These are phyloP conservation scores for Koerneria pararmatus DNA, from an alignment of 2,888 invertebrate genomes.

Conservation along the genomic window DNA sequence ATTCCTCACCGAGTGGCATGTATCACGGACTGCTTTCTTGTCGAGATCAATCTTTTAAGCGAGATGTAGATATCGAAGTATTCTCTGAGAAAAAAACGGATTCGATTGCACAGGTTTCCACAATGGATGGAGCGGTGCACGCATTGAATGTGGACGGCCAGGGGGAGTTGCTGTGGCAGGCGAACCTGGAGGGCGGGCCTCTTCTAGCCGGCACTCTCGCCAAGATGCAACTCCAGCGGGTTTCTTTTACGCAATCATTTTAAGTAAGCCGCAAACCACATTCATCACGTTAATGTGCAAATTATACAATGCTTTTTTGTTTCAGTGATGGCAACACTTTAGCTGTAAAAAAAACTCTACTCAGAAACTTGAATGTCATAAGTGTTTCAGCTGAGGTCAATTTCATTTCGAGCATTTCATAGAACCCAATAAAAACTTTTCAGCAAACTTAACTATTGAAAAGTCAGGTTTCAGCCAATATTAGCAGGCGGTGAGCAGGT, in stretches of 20 bases:
- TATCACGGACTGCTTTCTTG: too few relatives aligned
- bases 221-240: slow-evolving; percentile 26
- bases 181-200: slow-evolving; percentile 27
- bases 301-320: too few relatives aligned
- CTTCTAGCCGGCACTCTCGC: slow-evolving; percentile 33
- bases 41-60: too few relatives aligned
- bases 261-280: neutral
- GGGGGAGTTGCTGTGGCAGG: slow-evolving; percentile 31
- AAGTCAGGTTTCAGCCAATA: slow-evolving; percentile 23
- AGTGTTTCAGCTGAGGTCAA: too few relatives aligned
- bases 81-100: too few relatives aligned
- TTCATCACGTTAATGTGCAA: neutral
- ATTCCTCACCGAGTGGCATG: too few relatives aligned
- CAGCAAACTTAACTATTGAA: neutral
- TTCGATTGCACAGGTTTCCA: too few relatives aligned
- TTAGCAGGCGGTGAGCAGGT: slow-evolving; percentile 25
- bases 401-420: neutral
- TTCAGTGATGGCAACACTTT: too few relatives aligned
- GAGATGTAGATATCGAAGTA: too few relatives aligned
- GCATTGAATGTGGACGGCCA: slow-evolving; percentile 33
- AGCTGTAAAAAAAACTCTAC: too few relatives aligned
- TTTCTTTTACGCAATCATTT: neutral
- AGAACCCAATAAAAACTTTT: neutral
- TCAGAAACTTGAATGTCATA: too few relatives aligned
- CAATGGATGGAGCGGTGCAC: slow-evolving; percentile 41